Conservation (phyloP, 1,140 invertebrate species). For the Meloidogyne hapla region DNA sequence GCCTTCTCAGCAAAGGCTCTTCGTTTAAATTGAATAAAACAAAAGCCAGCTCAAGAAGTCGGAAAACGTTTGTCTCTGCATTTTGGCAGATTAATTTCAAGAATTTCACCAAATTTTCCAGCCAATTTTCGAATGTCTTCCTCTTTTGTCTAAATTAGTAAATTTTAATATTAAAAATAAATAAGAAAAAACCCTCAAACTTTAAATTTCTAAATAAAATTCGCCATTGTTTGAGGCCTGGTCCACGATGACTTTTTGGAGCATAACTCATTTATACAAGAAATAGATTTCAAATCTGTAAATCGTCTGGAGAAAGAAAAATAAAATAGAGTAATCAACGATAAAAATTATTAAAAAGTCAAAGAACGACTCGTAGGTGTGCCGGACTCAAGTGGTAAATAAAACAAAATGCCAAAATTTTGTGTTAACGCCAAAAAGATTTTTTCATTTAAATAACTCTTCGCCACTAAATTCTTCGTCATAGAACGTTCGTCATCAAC, state of each 20-base stretch:
- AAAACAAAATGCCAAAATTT: no score
- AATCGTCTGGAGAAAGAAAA: no score
- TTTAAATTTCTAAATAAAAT: conserved; percentile 52
- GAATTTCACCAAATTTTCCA: conserved; percentile 34
- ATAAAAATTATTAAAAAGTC: no score
- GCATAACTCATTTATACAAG: neutral
- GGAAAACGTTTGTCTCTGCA: conserved; percentile 48
- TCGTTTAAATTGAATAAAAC: conserved; percentile 43
- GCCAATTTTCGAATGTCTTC: conserved; percentile 41
- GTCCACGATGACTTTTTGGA: conserved; percentile 7
- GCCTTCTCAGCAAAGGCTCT: conserved; percentile 40
- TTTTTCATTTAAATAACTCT: no score
- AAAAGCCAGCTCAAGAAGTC: conserved; percentile 55
- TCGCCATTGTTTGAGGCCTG: conserved; percentile 41
- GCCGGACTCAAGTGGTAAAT: no score
- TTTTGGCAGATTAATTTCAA: conserved; percentile 45
- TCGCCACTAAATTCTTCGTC: no score
- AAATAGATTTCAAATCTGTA: neutral
- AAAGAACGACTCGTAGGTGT: no score
- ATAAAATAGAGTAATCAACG: no score
- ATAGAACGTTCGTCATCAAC: no score
- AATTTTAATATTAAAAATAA: neutral
- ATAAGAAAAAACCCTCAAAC: conserved; percentile 40
- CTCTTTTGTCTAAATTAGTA: conserved; percentile 46
- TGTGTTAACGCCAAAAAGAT: no score